These are phyloP conservation scores for Physocephala rufipes DNA, from an alignment of 2,888 invertebrate species.

Conservation along the genomic window DNA sequence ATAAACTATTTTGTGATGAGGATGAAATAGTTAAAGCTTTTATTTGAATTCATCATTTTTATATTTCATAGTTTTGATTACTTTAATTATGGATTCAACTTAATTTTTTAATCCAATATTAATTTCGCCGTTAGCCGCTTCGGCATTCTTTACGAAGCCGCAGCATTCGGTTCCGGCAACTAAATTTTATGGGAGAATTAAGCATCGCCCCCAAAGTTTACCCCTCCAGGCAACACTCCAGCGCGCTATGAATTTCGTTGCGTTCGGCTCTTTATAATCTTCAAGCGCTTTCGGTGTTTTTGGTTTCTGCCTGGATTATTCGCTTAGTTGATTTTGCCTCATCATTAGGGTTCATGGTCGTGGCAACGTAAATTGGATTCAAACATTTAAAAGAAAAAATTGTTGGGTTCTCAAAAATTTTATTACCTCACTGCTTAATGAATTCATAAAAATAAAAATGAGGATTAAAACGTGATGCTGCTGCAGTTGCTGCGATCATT, in stretches of 20 bases:
- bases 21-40: too few species aligned
- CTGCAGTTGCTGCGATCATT: too few species aligned
- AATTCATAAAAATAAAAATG: constrained; percentile 28
- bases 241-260: neutral
- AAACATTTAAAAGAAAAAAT: constrained; percentile 11
- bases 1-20: too few species aligned
- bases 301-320: constrained; percentile 1
- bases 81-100: too few species aligned
- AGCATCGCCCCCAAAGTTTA: constrained; percentile 5
- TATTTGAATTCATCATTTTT: too few species aligned
- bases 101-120: too few species aligned
- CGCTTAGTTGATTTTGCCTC: neutral
- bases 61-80: too few species aligned
- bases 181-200: constrained; percentile 18
- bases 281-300: constrained; percentile 5
- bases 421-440: constrained; percentile 28
- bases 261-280: constrained; percentile 16
- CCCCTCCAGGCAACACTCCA: constrained; percentile 12
- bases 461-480: constrained; percentile 21
- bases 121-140: neutral
- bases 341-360: neutral
- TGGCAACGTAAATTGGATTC: neutral
- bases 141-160: too few species aligned
- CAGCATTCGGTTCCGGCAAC: constrained; percentile 19
- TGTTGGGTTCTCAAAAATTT: neutral